Conservation (phyloP, 2,113 vertebrate genomes). For the Mugil cephalus region DNA sequence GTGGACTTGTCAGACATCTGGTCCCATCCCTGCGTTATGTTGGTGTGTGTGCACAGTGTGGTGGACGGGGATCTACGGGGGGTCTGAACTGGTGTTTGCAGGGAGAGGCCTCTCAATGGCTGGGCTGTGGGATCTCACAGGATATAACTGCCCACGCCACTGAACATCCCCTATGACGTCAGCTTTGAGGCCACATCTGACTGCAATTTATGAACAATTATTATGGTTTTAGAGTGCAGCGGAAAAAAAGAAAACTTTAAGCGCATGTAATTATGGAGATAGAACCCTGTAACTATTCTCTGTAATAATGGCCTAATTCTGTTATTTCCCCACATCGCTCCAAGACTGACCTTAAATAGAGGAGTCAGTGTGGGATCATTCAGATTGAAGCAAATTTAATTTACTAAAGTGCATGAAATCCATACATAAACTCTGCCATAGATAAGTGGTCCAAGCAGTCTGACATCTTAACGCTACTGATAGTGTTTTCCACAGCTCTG, state of each 20-base stretch:
- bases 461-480: not conserved
- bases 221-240: constrained; percentile 47
- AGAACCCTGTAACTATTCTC: constrained; percentile 40
- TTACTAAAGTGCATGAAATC: constrained; percentile 15
- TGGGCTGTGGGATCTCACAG: constrained; percentile 40
- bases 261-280: constrained; percentile 56
- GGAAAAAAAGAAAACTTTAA: constrained; percentile 27
- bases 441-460: not conserved
- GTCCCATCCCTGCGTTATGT: constrained; percentile 2
- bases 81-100: constrained; percentile 18
- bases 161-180: constrained; percentile 49
- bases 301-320: constrained; percentile 10
- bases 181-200: constrained; percentile 70
- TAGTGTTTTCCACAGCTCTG: constrained; percentile 41
- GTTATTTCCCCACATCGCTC: constrained; percentile 28
- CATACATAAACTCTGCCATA: constrained; percentile 6
- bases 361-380: constrained; percentile 13
- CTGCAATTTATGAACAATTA: constrained; percentile 66
- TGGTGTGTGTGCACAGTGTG: constrained; percentile 49
- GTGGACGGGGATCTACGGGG: constrained; percentile 29
- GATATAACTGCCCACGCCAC: constrained; percentile 65
- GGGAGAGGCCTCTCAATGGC: constrained; percentile 13
- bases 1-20: constrained; percentile 27
- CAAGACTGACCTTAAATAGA: not conserved
- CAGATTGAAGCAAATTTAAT: constrained; percentile 3